These are phyloP conservation scores for Schizopygopsis pylzovi DNA, from an alignment of 2,797 vertebrate species.

Conservation along the genomic window DNA sequence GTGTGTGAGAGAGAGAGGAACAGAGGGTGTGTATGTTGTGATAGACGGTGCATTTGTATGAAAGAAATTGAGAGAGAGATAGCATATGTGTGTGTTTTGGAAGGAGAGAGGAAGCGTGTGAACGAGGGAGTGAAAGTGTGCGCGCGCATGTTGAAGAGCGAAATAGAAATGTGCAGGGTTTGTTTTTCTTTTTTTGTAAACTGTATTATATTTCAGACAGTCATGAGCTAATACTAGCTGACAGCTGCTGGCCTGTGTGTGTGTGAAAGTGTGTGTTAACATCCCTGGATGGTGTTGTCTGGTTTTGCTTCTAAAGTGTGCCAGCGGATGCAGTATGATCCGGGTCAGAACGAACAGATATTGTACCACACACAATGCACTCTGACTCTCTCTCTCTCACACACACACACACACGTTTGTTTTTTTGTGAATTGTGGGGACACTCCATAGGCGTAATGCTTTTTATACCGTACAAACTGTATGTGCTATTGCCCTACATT, in stretches of 20 bases:
- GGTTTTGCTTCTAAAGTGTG: slow-evolving; percentile 36
- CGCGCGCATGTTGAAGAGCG: slow-evolving; percentile 2
- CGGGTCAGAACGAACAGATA: slow-evolving; percentile 27
- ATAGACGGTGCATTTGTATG: slow-evolving; percentile 14
- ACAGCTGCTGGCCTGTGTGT: slow-evolving; percentile 48
- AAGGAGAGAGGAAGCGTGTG: slow-evolving; percentile 21
- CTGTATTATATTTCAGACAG: slow-evolving; percentile 50
- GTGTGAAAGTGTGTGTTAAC: slow-evolving; percentile 44
- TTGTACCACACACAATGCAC: slow-evolving; percentile 12
- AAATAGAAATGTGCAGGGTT: slow-evolving; percentile 9
- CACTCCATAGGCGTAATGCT: too few species aligned
- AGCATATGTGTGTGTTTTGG: slow-evolving; percentile 26
- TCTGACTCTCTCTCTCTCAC: background rate
- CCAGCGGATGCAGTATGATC: slow-evolving; percentile 35
- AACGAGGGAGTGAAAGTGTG: background rate
- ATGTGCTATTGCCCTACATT: too few species aligned
- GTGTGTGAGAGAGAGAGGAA: background rate
- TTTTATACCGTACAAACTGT: too few species aligned
- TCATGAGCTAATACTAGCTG: slow-evolving; percentile 35
- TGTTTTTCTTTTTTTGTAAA: slow-evolving; percentile 5
- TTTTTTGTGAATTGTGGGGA: too few species aligned
- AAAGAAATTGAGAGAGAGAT: background rate
- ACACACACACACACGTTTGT: background rate
- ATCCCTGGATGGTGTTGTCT: slow-evolving; percentile 45
- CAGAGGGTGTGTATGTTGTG: slow-evolving; percentile 23